A percentile compares a stretch with the other conserved stretches of the same genome.
Evolutionary conservation across 2,888 invertebrate genomes (phyloP).

Genomic region (Herminia tarsipennalis): DNA sequence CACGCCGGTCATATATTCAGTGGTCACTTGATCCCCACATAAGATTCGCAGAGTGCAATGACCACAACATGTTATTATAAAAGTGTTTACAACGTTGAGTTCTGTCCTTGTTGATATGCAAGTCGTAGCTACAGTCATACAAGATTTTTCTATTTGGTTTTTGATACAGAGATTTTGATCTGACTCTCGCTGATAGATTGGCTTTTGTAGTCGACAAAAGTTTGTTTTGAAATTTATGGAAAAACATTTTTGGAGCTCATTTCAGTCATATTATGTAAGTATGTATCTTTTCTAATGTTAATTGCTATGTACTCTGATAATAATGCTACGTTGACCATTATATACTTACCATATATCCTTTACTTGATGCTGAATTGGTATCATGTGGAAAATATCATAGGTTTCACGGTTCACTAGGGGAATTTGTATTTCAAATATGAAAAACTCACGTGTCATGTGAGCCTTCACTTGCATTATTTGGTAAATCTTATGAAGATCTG

Average conservation of each 20-base stretch:
- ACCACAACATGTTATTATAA: conserved; percentile 2
- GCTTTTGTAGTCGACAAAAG: not conserved
- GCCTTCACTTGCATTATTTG: conserved; percentile 6
- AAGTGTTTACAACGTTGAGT: not conserved
- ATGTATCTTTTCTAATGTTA: too few species aligned
- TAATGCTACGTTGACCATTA: too few species aligned
- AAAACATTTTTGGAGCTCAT: too few species aligned
- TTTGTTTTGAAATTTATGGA: too few species aligned
- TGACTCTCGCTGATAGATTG: conserved; percentile 1
- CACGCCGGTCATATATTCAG: not conserved
- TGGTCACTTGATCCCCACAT: conserved; percentile 2
- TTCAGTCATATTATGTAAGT: too few species aligned
- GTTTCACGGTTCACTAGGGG: too few species aligned
- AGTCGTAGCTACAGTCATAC: not conserved
- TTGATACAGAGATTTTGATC: not conserved
- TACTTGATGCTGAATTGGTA: too few species aligned
- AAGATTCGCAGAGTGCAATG: too few species aligned
- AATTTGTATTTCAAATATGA: conserved; percentile 8
- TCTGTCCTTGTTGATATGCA: conserved; percentile 1
- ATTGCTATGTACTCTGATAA: too few species aligned
- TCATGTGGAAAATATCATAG: too few species aligned
- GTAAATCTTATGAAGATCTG: conserved; percentile 2
- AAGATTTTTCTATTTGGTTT: not conserved
- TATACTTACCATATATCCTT: too few species aligned
- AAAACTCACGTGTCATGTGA: conserved; percentile 8